phyloP scores from a whole-genome alignment of 2,888 invertebrate genomes.

The Endomychus coccineus region DNA sequence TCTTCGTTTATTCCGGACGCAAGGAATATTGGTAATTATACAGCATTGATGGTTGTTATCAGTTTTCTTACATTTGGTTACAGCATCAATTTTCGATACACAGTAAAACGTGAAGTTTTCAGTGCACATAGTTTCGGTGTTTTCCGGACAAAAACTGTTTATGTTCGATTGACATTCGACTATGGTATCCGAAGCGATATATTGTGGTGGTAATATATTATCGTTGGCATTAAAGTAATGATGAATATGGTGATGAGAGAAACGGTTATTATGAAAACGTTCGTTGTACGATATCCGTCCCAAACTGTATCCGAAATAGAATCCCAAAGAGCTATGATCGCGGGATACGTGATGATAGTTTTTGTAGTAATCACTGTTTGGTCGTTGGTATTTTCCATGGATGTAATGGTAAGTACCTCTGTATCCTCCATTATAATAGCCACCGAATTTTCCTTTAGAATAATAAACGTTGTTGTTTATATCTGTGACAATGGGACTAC shows the following conservation, averaged over 20 bases:
- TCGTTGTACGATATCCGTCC: conserved; percentile 16
- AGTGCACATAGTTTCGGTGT: conserved; percentile 20
- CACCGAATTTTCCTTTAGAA: conserved; percentile 9
- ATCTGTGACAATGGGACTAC: background rate
- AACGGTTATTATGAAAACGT: conserved; percentile 10
- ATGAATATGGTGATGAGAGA: conserved; percentile 11
- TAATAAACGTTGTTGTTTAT: conserved; percentile 8
- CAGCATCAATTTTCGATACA: conserved; percentile 13
- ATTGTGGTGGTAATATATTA: conserved; percentile 11
- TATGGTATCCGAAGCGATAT: conserved; percentile 9
- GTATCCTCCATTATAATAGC: conserved; percentile 6
- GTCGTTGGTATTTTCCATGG: conserved; percentile 17
- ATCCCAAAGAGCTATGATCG: conserved; percentile 15
- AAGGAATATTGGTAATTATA: conserved; percentile 16
- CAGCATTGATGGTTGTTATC: too few relatives aligned
- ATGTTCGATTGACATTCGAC: conserved; percentile 15
- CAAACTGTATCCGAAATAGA: conserved; percentile 17
- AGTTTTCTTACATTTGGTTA: conserved; percentile 10
- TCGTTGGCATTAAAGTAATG: conserved; percentile 16
- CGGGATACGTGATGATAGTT: conserved; percentile 11
- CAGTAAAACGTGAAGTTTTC: conserved; percentile 19
- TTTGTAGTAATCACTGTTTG: conserved; percentile 12
- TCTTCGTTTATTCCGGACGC: conserved; percentile 11
- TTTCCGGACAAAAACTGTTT: conserved; percentile 17
- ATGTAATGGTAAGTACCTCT: conserved; percentile 8